phyloP scores from a whole-genome alignment of 1,140 invertebrate species.

The Drosophila bocki region DNA sequence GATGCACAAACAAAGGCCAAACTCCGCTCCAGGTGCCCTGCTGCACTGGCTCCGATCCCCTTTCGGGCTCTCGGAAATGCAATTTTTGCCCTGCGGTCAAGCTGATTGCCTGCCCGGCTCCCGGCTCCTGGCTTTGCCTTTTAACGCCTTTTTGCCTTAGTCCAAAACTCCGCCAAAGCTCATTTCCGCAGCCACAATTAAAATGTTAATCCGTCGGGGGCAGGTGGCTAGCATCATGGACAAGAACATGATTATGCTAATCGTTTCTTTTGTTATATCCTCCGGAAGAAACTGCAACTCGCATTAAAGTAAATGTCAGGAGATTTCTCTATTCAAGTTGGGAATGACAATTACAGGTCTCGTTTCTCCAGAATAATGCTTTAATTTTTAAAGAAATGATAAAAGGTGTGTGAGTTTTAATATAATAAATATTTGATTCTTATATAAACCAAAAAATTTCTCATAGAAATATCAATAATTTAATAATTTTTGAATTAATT shows the following conservation, averaged over 20 bases:
- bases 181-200: constrained; percentile 74
- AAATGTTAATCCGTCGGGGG: constrained; percentile 62
- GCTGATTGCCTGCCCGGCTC: constrained; percentile 29
- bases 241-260: constrained; percentile 39
- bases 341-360: not conserved
- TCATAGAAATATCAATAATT: not conserved
- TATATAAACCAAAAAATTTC: too few species aligned
- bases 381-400: not conserved
- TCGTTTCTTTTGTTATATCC: constrained; percentile 25
- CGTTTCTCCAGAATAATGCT: not conserved
- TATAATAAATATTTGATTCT: too few species aligned
- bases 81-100: constrained; percentile 43
- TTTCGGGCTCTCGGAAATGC: constrained; percentile 35
- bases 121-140: constrained; percentile 8
- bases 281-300: not conserved
- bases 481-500: too few species aligned
- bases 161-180: constrained; percentile 40
- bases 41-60: constrained; percentile 4
- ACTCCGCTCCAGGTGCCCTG: constrained; percentile 17
- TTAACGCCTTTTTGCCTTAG: constrained; percentile 15
- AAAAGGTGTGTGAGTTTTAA: not conserved
- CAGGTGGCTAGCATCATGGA: constrained; percentile 27
- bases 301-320: not conserved
- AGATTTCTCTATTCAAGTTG: not conserved
- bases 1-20: constrained; percentile 77